Conservation (phyloP, 2,888 invertebrate genomes). For the Sphecodes monilicornis region DNA sequence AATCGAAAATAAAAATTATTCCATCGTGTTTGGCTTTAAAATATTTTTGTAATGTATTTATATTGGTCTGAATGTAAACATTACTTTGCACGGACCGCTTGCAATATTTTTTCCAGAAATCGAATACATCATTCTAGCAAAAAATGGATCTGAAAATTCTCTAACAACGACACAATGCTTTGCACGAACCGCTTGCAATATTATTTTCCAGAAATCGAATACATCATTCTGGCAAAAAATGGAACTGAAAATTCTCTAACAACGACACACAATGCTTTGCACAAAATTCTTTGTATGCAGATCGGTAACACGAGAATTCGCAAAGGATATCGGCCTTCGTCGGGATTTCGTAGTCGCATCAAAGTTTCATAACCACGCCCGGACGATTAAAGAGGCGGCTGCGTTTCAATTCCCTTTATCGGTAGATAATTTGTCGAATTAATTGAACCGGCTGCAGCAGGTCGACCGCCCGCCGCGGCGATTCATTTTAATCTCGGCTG, state of each 20-base stretch:
- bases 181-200: no score
- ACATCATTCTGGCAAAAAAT: no score
- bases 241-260: not conserved
- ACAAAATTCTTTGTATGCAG: no score
- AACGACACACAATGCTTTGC: not conserved
- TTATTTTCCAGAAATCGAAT: no score
- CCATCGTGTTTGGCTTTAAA: no score
- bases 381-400: constrained; percentile 29
- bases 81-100: not conserved
- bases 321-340: not conserved
- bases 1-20: no score
- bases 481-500: constrained; percentile 27
- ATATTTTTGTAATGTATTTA: not conserved
- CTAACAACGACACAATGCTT: no score
- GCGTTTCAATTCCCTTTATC: constrained; percentile 11
- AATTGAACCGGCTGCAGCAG: constrained; percentile 11
- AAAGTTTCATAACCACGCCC: constrained; percentile 40
- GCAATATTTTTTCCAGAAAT: not conserved
- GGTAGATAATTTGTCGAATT: constrained; percentile 40
- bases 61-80: not conserved
- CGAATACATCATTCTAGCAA: no score
- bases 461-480: not conserved
- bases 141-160: no score
- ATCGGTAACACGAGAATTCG: not conserved
- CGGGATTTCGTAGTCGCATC: constrained; percentile 14